Conservation (phyloP, 2,113 vertebrate genomes). For the Elanoides forficatus region DNA sequence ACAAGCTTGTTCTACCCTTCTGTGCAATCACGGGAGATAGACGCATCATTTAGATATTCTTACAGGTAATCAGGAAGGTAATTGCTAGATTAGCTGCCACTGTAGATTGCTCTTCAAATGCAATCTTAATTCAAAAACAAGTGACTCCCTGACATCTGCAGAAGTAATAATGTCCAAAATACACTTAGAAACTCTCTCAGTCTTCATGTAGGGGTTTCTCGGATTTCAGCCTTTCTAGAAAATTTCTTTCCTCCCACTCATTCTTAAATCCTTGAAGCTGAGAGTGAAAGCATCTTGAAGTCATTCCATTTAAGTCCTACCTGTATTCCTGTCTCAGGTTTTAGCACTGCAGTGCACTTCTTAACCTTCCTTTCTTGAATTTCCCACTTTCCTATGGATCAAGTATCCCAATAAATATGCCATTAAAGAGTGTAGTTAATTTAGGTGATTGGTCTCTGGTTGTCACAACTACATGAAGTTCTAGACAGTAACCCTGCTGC, state of each 20-base stretch:
- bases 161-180: neutral
- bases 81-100: neutral
- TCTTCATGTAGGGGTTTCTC: neutral
- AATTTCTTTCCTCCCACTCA: neutral
- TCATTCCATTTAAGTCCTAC: neutral
- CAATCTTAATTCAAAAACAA: neutral
- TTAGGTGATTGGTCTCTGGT: neutral
- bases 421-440: neutral
- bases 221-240: neutral
- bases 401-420: neutral
- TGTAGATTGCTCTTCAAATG: neutral
- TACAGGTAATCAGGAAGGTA: conserved; percentile 8
- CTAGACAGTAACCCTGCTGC: neutral
- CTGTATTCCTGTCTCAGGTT: neutral
- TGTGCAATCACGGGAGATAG: neutral
- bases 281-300: neutral
- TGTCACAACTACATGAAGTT: neutral
- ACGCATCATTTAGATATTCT: neutral
- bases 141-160: neutral
- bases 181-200: neutral
- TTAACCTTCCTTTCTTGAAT: neutral
- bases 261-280: neutral
- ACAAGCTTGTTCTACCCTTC: neutral
- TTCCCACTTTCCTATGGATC: neutral
- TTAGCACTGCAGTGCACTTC: neutral